A percentile compares a stretch with the other conserved stretches of the same genome.
Conservation (phyloP, 2,888 invertebrate genomes). For the Chrysolina oricalcia region DNA sequence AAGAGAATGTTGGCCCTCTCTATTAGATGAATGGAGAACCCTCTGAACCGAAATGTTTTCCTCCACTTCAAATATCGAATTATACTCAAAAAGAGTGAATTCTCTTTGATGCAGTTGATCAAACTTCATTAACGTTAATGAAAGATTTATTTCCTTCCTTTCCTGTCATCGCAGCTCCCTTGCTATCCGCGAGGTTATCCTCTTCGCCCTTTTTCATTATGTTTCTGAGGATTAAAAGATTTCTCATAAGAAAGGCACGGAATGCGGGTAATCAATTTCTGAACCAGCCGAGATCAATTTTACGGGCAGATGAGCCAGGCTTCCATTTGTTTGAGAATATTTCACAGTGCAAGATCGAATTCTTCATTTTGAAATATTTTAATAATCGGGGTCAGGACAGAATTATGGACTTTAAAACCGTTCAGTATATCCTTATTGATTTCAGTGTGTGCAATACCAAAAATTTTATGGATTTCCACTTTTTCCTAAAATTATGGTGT, state of each 20-base stretch:
- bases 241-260: conserved; percentile 9
- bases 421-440: too few species aligned
- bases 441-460: too few species aligned
- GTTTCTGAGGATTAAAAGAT: conserved; percentile 21
- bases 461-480: too few species aligned
- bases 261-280: conserved; percentile 24
- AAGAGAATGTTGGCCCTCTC: too few species aligned
- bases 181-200: neutral
- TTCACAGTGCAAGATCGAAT: neutral
- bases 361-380: neutral
- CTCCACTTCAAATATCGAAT: neutral
- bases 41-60: too few species aligned
- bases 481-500: too few species aligned
- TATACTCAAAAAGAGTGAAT: neutral
- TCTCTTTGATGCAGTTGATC: conserved; percentile 13
- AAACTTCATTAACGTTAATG: conserved; percentile 24
- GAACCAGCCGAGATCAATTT: conserved; percentile 4
- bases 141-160: conserved; percentile 17
- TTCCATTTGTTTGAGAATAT: conserved; percentile 12
- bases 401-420: too few species aligned
- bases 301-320: conserved; percentile 7
- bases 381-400: neutral
- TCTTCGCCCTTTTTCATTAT: conserved; percentile 14
- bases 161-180: conserved; percentile 3
- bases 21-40: too few species aligned